These are phyloP conservation scores for Alosa alosa DNA, from an alignment of 2,113 vertebrate genomes.

Conservation along the genomic window DNA sequence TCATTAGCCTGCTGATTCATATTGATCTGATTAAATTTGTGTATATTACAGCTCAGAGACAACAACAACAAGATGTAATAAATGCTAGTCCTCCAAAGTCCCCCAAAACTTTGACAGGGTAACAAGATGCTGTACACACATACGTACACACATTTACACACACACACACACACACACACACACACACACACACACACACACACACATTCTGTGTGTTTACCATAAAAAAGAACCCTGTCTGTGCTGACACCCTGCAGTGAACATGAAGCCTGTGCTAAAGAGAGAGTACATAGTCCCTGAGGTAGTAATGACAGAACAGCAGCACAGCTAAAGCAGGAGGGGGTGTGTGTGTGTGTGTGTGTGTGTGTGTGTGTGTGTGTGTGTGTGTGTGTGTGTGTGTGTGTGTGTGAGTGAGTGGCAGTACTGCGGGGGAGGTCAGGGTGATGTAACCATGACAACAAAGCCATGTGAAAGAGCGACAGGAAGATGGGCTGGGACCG, in stretches of 20 bases:
- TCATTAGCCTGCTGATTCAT: no score
- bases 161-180: background rate
- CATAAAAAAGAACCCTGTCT: background rate
- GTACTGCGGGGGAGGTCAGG: background rate
- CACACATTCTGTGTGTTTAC: background rate
- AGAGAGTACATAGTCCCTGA: background rate
- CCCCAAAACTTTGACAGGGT: no score
- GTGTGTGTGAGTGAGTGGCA: background rate
- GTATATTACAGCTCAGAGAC: no score
- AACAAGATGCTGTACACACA: background rate
- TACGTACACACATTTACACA: background rate
- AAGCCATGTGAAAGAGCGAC: background rate
- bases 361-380: no score
- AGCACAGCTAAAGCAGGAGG: background rate
- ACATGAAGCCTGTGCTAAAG: background rate
- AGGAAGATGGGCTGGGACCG: background rate
- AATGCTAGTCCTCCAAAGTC: no score
- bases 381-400: no score
- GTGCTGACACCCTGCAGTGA: background rate
- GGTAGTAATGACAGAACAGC: background rate
- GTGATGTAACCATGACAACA: constrained; percentile 8
- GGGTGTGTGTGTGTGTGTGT: no score
- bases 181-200: no score
- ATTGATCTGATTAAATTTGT: no score
- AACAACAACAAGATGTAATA: no score